A percentile compares a stretch with the other conserved stretches of the same genome.
Conservation (phyloP, 2,888 invertebrate genomes). For the Monoplex corrugatus region DNA sequence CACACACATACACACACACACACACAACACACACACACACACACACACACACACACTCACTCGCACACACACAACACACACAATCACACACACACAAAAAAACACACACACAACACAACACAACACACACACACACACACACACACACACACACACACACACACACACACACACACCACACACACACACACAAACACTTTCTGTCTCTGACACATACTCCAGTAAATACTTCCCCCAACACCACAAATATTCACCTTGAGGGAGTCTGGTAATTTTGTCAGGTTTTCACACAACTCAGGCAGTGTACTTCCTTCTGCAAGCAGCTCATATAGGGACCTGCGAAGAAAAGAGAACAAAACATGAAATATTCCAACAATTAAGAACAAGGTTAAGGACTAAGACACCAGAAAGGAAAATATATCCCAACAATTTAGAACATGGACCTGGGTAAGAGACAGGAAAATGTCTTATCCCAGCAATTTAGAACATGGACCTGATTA, state of each 20-base stretch:
- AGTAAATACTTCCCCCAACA: background rate
- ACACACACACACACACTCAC: too few relatives aligned
- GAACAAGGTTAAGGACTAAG: too few relatives aligned
- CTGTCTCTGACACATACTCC: too few relatives aligned
- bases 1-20: too few relatives aligned
- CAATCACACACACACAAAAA: background rate
- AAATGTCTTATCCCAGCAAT: too few relatives aligned
- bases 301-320: slow-evolving; percentile 88
- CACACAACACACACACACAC: background rate
- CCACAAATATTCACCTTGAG: slow-evolving; percentile 49
- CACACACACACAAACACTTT: background rate
- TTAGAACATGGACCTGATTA: too few relatives aligned
- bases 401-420: too few relatives aligned
- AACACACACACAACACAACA: background rate
- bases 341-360: slow-evolving; percentile 40
- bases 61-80: background rate
- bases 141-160: background rate
- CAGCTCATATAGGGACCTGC: slow-evolving; percentile 84
- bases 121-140: background rate
- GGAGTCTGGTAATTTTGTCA: slow-evolving; percentile 78
- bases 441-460: too few relatives aligned
- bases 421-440: too few relatives aligned
- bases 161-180: background rate
- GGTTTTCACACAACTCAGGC: slow-evolving; percentile 85
- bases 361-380: too few relatives aligned